Conservation (phyloP, 2,797 vertebrate species). For the Passerculus sandwichensis region DNA sequence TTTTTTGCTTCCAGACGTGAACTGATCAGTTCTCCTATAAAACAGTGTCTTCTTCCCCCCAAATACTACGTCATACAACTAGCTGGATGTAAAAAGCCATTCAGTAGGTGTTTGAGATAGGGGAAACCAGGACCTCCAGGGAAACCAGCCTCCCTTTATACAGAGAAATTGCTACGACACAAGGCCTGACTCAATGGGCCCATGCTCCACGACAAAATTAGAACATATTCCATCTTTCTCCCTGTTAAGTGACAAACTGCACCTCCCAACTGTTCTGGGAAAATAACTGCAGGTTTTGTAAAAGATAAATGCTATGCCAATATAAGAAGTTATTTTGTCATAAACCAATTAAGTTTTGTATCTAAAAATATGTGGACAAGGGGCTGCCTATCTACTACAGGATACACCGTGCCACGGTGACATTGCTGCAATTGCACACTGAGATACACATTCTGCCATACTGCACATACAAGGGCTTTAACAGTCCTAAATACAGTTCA, state of each 20-base stretch:
- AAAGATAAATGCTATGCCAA: not conserved
- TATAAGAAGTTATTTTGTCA: not conserved
- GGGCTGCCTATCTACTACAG: not conserved
- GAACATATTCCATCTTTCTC: not conserved
- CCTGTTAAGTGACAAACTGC: not conserved
- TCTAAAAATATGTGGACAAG: not conserved
- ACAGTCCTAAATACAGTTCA: not conserved
- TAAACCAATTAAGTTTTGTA: not conserved
- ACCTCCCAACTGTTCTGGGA: not conserved
- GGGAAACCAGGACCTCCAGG: not conserved
- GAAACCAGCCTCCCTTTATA: not conserved
- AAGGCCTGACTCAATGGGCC: not conserved
- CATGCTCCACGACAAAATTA: accelerated
- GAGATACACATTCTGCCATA: not conserved
- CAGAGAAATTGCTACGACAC: not conserved
- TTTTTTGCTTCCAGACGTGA: not conserved
- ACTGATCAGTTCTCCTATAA: not conserved
- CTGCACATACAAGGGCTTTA: not conserved
- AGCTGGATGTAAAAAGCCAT: not conserved
- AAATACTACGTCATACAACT: not conserved
- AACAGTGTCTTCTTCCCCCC: not conserved
- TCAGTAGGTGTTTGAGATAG: not conserved
- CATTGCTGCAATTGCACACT: not conserved
- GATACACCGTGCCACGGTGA: accelerated
- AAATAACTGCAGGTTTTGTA: not conserved